Evolutionary conservation across 2,113 vertebrate species (phyloP).

Genomic region (Gobiocypris rarus): DNA sequence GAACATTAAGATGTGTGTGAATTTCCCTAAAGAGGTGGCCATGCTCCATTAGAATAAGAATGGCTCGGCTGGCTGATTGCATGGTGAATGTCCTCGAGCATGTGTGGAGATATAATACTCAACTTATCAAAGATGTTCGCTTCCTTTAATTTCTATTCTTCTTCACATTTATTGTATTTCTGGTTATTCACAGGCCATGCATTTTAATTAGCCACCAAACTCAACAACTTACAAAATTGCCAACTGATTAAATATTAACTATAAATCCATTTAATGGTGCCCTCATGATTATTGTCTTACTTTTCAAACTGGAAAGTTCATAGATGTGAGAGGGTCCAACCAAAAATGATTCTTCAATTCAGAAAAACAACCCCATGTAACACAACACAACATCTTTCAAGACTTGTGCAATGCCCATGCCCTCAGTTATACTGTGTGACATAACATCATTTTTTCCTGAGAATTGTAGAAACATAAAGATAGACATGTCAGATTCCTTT

Average conservation of each 20-base stretch:
- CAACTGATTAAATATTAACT: background rate
- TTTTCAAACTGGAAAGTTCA: conserved; percentile 1
- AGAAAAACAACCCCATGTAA: background rate
- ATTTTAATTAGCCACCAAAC: background rate
- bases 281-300: background rate
- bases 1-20: conserved; percentile 17
- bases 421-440: background rate
- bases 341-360: background rate
- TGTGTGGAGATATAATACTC: background rate
- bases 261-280: background rate
- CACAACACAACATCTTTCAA: background rate
- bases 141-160: background rate
- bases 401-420: background rate
- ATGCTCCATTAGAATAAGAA: conserved; percentile 24
- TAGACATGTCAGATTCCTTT: background rate
- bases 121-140: background rate
- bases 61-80: background rate
- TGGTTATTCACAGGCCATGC: background rate
- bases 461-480: background rate
- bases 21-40: conserved; percentile 25
- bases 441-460: background rate
- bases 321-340: background rate
- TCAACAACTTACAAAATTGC: background rate
- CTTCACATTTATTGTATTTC: background rate
- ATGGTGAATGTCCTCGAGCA: background rate